Evolutionary conservation across 2,888 invertebrate genomes (phyloP).

Genomic region (Gerris lacustris): DNA sequence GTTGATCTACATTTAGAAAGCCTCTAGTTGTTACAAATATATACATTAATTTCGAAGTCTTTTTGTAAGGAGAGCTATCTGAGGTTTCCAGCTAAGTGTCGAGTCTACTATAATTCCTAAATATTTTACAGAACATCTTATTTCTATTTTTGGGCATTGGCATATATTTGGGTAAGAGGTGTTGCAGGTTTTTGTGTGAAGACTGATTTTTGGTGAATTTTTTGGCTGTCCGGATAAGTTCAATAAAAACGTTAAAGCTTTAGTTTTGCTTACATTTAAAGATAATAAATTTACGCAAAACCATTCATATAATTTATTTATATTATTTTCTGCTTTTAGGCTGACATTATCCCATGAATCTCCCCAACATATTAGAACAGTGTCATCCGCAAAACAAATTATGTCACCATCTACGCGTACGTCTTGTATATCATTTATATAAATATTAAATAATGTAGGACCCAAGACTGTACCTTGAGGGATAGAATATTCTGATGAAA

Average conservation of each 20-base stretch:
- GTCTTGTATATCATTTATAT: neutral
- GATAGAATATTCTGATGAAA: neutral
- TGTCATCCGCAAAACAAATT: neutral
- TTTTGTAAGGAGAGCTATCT: neutral
- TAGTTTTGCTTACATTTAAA: neutral
- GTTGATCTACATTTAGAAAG: neutral
- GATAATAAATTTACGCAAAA: neutral
- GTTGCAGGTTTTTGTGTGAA: neutral
- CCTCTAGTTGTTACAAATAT: neutral
- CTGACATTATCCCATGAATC: neutral
- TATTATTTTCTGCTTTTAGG: neutral
- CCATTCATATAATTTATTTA: neutral
- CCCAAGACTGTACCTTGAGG: neutral
- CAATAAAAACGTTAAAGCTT: neutral
- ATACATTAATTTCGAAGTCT: neutral
- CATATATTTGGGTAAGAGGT: neutral
- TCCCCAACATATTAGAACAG: neutral
- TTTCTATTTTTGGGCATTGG: neutral
- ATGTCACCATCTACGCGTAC: neutral
- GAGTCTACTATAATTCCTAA: neutral
- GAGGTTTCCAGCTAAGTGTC: slow-evolving; percentile 1
- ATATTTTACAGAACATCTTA: neutral
- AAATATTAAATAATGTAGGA: neutral
- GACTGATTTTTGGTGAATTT: neutral
- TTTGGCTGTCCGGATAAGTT: neutral